A percentile compares a stretch with the other conserved stretches of the same genome.
Conservation (phyloP, 2,888 invertebrate species). For the Cryptocephalus primarius region DNA sequence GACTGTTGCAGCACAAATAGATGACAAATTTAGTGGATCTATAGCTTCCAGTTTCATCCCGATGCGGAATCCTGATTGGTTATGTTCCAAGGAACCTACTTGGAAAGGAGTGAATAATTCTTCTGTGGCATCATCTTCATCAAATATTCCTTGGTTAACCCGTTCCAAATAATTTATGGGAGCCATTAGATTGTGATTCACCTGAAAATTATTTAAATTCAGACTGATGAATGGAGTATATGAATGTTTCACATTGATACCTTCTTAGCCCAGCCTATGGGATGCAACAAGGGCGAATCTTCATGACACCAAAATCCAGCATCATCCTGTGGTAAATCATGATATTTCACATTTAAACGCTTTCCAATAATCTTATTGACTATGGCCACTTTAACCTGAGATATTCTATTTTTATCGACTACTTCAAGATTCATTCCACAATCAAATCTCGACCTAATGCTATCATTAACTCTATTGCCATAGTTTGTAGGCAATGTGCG, state of each 20-base stretch:
- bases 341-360: constrained; percentile 82
- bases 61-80: constrained; percentile 15
- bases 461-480: constrained; percentile 76
- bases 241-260: constrained; percentile 12
- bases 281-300: constrained; percentile 87
- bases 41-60: constrained; percentile 95
- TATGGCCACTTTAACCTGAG: constrained; percentile 77
- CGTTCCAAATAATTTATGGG: constrained; percentile 68
- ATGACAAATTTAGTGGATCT: constrained; percentile 89
- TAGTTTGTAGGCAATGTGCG: constrained; percentile 89
- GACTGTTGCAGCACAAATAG: constrained; percentile 91
- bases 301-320: constrained; percentile 96
- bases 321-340: constrained; percentile 67
- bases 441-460: constrained; percentile 70
- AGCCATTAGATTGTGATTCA: constrained; percentile 82
- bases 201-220: constrained; percentile 32
- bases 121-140: constrained; percentile 69
- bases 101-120: constrained; percentile 58
- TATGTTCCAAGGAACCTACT: constrained; percentile 19
- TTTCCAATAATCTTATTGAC: constrained; percentile 88
- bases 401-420: constrained; percentile 91
- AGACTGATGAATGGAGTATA: not conserved
- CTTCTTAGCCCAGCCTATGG: constrained; percentile 88
- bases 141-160: constrained; percentile 56
- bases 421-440: constrained; percentile 82